Conservation (phyloP, 2,797 vertebrate species). For the Cyprinodon diabolis region DNA sequence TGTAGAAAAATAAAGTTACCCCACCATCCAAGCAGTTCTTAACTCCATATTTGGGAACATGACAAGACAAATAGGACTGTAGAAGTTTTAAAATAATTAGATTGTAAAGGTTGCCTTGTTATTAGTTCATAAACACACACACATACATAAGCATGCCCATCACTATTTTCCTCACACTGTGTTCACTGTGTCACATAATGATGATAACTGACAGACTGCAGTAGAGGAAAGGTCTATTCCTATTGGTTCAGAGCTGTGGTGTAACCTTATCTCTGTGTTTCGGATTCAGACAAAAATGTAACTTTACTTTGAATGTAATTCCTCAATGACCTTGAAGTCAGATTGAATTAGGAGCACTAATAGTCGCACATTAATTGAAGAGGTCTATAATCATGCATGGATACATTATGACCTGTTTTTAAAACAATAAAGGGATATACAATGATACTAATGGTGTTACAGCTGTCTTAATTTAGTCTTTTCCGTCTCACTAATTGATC, state of each 20-base stretch:
- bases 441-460: conserved; percentile 32
- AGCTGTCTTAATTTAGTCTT: conserved; percentile 47
- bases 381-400: conserved; percentile 3
- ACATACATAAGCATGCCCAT: not conserved
- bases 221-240: conserved; percentile 14
- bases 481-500: conserved; percentile 35
- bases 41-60: not conserved
- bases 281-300: conserved; percentile 50
- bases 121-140: conserved; percentile 8
- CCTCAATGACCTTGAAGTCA: conserved; percentile 51
- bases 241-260: conserved; percentile 56
- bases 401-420: conserved; percentile 8
- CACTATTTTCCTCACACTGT: not conserved
- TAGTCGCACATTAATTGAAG: conserved; percentile 30
- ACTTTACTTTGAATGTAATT: conserved; percentile 60
- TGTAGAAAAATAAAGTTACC: not conserved
- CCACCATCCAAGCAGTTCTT: not conserved
- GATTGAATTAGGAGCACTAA: conserved; percentile 52
- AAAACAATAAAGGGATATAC: not conserved
- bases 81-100: too few species aligned
- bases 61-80: too few species aligned
- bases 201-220: conserved; percentile 56
- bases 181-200: conserved; percentile 30
- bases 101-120: too few species aligned
- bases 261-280: conserved; percentile 43